Evolutionary conservation across 2,888 invertebrate genomes (phyloP).

Genomic region (Anoncus sp.): DNA sequence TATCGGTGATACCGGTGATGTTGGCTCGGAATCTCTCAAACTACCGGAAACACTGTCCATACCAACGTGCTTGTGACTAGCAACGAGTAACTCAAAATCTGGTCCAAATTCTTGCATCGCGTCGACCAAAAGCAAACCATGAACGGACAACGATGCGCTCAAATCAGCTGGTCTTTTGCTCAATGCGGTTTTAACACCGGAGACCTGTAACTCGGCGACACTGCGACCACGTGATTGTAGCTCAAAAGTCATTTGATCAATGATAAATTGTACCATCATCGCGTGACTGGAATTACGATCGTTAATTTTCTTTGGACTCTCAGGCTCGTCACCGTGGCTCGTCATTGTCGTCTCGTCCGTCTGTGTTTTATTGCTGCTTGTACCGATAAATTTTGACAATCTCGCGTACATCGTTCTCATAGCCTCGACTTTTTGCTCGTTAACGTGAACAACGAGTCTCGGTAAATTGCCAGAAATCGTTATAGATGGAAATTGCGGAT

Average conservation of each 20-base stretch:
- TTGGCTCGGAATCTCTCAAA: constrained; percentile 95
- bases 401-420: constrained; percentile 85
- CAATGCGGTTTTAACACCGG: constrained; percentile 92
- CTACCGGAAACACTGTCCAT: constrained; percentile 98
- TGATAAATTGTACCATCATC: constrained; percentile 93
- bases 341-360: constrained; percentile 41
- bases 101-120: constrained; percentile 97
- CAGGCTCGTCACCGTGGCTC: constrained; percentile 71
- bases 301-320: constrained; percentile 75
- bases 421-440: constrained; percentile 93
- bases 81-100: constrained; percentile 97
- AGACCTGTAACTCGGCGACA: constrained; percentile 96
- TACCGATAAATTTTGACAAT: constrained; percentile 77
- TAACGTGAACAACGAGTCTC: constrained; percentile 94
- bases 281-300: constrained; percentile 82
- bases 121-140: constrained; percentile 96
- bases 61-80: constrained; percentile 97
- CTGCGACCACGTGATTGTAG: constrained; percentile 94
- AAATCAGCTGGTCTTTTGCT: constrained; percentile 90
- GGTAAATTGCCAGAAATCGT: constrained; percentile 94
- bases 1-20: constrained; percentile 93
- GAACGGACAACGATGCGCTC: constrained; percentile 93
- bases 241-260: constrained; percentile 92
- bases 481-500: constrained; percentile 94
- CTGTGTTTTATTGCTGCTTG: constrained; percentile 61